Conservation (phyloP, 2,797 vertebrate species). For the Acipenser transmontanus region DNA sequence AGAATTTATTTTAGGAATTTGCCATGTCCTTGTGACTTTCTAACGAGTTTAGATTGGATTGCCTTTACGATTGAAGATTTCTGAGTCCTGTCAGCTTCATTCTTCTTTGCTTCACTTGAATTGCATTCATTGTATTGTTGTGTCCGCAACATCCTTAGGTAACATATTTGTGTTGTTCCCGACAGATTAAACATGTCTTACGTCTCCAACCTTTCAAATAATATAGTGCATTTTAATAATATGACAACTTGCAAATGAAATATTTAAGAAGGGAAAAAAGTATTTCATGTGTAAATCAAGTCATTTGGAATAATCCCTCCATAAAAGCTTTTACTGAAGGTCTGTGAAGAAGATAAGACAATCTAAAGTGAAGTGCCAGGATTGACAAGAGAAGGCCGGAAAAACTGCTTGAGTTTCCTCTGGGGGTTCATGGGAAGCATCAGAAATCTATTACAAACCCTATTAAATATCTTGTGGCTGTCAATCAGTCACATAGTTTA, state of each 20-base stretch:
- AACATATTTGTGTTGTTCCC: too few relatives aligned
- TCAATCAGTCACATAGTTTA: conserved; percentile 37
- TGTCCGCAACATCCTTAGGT: too few relatives aligned
- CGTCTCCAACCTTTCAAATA: too few relatives aligned
- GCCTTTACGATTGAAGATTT: too few relatives aligned
- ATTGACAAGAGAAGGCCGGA: conserved; percentile 31
- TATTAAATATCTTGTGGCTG: conserved; percentile 40
- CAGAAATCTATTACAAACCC: conserved; percentile 41
- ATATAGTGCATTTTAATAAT: too few relatives aligned
- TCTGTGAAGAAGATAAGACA: conserved; percentile 29
- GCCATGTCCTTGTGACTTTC: too few relatives aligned
- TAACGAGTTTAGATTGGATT: too few relatives aligned
- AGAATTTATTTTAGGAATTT: too few relatives aligned
- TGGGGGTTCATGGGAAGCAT: conserved; percentile 34
- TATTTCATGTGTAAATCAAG: conserved; percentile 4
- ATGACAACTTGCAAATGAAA: background rate
- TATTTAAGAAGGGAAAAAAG: conserved; percentile 1
- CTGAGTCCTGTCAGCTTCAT: too few relatives aligned
- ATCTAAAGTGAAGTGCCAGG: conserved; percentile 27
- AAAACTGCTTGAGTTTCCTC: conserved; percentile 29
- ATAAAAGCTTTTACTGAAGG: conserved; percentile 5
- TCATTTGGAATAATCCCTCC: conserved; percentile 10
- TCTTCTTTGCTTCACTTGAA: too few relatives aligned
- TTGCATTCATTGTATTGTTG: too few relatives aligned
- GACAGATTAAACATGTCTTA: too few relatives aligned